Evolutionary conservation across 2,888 invertebrate species (phyloP).

Genomic region (Lepidochrysops patricia): DNA sequence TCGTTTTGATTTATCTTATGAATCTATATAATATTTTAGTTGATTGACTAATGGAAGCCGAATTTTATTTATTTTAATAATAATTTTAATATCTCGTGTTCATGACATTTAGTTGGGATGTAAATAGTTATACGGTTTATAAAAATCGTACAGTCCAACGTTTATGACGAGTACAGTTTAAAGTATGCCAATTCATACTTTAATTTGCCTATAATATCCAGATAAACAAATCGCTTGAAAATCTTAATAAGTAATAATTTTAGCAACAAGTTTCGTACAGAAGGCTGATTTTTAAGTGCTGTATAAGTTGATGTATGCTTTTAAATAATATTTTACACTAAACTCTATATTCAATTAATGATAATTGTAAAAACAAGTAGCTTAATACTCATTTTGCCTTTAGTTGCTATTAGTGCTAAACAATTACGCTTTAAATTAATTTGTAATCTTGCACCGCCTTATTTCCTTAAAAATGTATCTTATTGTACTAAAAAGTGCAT

Average conservation of each 20-base stretch:
- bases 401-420: no score
- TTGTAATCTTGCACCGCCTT: no score
- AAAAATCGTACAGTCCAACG: not conserved
- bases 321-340: conserved; percentile 12
- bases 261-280: no score
- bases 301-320: conserved; percentile 33
- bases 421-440: no score
- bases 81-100: not conserved
- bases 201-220: no score
- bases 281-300: not conserved
- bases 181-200: not conserved
- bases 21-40: not conserved
- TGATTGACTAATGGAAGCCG: not conserved
- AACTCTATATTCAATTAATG: no score
- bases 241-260: not conserved
- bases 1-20: not conserved
- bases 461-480: no score
- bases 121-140: not conserved
- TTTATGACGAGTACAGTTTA: not conserved
- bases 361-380: no score
- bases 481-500: no score
- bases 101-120: not conserved
- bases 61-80: not conserved
- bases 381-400: no score
- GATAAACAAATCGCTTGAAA: not conserved